These are phyloP conservation scores for Xylota segnis DNA, from an alignment of 2,888 invertebrate species.

Conservation along the genomic window DNA sequence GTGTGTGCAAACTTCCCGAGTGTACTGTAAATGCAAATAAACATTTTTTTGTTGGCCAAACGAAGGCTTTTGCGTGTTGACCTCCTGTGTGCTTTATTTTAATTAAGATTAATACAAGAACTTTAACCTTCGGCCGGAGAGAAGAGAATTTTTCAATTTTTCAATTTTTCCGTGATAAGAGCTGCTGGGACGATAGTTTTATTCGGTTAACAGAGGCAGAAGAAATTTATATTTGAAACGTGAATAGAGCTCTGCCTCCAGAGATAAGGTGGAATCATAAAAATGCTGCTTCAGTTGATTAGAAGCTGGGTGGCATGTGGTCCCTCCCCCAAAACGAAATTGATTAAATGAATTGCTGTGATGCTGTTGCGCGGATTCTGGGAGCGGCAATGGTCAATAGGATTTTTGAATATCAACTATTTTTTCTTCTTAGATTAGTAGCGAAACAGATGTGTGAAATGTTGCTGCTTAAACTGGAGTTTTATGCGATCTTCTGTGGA, in stretches of 20 bases:
- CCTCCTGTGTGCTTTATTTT: constrained; percentile 44
- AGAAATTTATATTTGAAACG: constrained; percentile 23
- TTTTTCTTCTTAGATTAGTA: neutral
- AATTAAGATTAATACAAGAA: constrained; percentile 44
- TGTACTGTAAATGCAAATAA: constrained; percentile 29
- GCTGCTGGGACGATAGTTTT: neutral
- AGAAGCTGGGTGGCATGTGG: constrained; percentile 21
- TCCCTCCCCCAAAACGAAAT: constrained; percentile 22
- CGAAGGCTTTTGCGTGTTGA: constrained; percentile 61
- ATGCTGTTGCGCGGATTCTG: neutral
- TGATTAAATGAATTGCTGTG: constrained; percentile 9
- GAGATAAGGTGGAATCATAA: constrained; percentile 11
- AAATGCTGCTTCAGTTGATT: constrained; percentile 14
- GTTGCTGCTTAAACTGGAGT: no score
- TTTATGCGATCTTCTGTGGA: no score
- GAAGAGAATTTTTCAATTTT: constrained; percentile 9
- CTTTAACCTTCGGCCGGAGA: constrained; percentile 53
- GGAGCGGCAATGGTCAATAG: neutral
- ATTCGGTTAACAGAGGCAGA: constrained; percentile 13
- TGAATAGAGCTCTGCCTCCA: constrained; percentile 40
- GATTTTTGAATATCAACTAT: neutral
- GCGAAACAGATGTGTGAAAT: no score
- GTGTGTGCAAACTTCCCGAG: constrained; percentile 22
- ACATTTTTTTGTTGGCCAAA: neutral
- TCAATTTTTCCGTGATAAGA: constrained; percentile 40